These are phyloP conservation scores for Cladopsammia gracilis DNA, from an alignment of 64 coral and sea anemone species.

Conservation along the genomic window DNA sequence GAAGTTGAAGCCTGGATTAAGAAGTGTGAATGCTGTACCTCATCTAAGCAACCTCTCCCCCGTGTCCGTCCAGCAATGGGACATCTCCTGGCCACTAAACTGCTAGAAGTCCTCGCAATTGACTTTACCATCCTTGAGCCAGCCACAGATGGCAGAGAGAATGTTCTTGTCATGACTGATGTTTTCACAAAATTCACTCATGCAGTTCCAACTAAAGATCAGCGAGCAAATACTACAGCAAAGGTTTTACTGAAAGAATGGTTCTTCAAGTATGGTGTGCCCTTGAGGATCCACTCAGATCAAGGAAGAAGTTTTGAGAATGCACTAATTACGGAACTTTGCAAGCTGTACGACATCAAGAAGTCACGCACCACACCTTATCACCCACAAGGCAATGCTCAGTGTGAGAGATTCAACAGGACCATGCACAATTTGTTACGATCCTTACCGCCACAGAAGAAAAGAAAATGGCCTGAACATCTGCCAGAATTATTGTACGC, in stretches of 20 bases:
- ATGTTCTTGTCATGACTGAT: slow-evolving; percentile 42
- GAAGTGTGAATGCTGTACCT: slow-evolving; percentile 31
- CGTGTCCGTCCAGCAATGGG: not conserved
- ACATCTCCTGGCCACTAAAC: slow-evolving; percentile 28
- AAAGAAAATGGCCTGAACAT: slow-evolving; percentile 19
- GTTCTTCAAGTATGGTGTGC: slow-evolving; percentile 46
- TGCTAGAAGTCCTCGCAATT: slow-evolving; percentile 60
- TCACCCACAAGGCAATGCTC: slow-evolving; percentile 44
- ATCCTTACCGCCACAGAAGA: slow-evolving; percentile 40
- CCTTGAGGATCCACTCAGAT: slow-evolving; percentile 23
- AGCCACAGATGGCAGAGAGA: slow-evolving; percentile 56
- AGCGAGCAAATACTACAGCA: slow-evolving; percentile 12
- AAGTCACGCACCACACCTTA: slow-evolving; percentile 51
- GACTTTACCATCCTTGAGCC: slow-evolving; percentile 59
- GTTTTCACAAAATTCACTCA: slow-evolving; percentile 35
- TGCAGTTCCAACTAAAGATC: slow-evolving; percentile 32
- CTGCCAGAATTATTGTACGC: slow-evolving; percentile 3
- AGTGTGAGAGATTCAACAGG: slow-evolving; percentile 42
- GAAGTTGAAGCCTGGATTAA: slow-evolving; percentile 44
- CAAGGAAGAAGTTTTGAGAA: slow-evolving; percentile 43
- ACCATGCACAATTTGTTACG: slow-evolving; percentile 38
- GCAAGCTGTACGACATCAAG: slow-evolving; percentile 44
- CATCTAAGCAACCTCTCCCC: slow-evolving; percentile 24
- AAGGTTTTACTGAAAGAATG: slow-evolving; percentile 42
- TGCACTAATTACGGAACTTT: not conserved